Percentiles rank a stretch among this genome's conserved stretches.
Evolutionary conservation across 2,888 invertebrate genomes (phyloP).

Genomic region (Agonopterix subpropinquella): DNA sequence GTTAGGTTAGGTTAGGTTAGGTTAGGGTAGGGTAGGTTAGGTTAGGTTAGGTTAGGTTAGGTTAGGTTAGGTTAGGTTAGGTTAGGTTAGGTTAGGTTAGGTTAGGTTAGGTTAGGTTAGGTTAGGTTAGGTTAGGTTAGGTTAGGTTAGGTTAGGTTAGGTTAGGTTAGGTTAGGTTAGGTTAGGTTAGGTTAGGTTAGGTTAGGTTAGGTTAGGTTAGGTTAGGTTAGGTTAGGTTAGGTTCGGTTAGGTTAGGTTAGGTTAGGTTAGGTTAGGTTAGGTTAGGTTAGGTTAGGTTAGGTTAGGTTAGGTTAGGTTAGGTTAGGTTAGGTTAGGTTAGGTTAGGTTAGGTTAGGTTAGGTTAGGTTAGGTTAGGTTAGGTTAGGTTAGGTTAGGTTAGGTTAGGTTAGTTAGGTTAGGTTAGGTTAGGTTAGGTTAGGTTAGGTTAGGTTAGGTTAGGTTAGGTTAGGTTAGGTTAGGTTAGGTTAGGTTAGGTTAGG

Average conservation of each 20-base stretch:
- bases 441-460: background rate
- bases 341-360: constrained; percentile 1
- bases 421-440: constrained; percentile 4
- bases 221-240: constrained; percentile 8
- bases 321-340: constrained; percentile 1
- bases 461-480: constrained; percentile 1
- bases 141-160: constrained; percentile 3
- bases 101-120: constrained; percentile 7
- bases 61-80: constrained; percentile 10
- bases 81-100: constrained; percentile 9
- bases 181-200: constrained; percentile 4
- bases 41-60: constrained; percentile 16
- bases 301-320: constrained; percentile 9
- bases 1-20: constrained; percentile 11
- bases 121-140: constrained; percentile 6
- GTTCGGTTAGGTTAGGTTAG: constrained; percentile 8
- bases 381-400: constrained; percentile 15
- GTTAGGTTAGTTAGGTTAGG: constrained; percentile 11
- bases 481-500: constrained; percentile 7
- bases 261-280: constrained; percentile 8
- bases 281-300: constrained; percentile 1
- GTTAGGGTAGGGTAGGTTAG: constrained; percentile 19
- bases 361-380: constrained; percentile 14
- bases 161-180: constrained; percentile 4
- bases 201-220: constrained; percentile 10